Percentiles rank a stretch among this genome's conserved stretches.
Evolutionary conservation across 1,140 invertebrate genomes (phyloP).

Genomic region (Rhagoletis zephyria): DNA sequence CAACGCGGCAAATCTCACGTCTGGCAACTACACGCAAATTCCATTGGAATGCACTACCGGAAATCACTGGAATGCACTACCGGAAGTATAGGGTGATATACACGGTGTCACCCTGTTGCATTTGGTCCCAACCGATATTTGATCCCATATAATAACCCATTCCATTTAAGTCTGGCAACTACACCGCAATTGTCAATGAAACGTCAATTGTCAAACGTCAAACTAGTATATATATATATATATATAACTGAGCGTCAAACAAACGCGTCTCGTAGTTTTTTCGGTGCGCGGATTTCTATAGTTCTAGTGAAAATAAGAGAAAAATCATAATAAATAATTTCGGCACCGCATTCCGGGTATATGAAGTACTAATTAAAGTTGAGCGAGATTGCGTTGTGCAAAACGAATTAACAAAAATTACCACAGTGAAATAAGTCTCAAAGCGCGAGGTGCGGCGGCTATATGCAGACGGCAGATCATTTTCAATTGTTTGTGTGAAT

Average conservation of each 20-base stretch:
- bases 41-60: too few species aligned
- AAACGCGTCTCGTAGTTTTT: constrained; percentile 25
- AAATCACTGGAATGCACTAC: too few species aligned
- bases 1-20: background rate
- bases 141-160: too few species aligned
- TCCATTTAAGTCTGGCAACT: background rate
- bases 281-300: background rate
- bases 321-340: background rate
- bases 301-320: constrained; percentile 8
- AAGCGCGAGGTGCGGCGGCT: constrained; percentile 10
- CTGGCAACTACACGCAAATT: background rate
- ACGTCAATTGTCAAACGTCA: constrained; percentile 38
- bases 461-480: background rate
- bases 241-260: background rate
- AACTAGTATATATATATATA: background rate
- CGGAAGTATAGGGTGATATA: too few species aligned
- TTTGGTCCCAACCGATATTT: too few species aligned
- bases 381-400: background rate
- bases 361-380: background rate
- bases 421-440: background rate
- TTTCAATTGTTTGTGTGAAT: background rate
- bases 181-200: background rate
- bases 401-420: background rate
- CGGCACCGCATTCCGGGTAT: too few species aligned
- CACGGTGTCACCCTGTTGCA: too few species aligned